phyloP scores from a whole-genome alignment of 2,888 invertebrate genomes.

The Meteorus colon region DNA sequence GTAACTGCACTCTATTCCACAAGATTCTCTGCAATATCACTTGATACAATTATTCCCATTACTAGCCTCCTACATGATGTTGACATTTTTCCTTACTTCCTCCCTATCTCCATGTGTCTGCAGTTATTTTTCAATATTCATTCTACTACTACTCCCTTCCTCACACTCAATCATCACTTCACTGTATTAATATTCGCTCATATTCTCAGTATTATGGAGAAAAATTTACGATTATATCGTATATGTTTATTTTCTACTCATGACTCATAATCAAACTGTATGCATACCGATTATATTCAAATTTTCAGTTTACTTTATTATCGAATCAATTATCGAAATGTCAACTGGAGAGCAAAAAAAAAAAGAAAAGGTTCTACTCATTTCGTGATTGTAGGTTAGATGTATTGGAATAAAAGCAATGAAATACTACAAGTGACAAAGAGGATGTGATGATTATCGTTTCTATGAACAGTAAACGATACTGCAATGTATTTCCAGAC shows the following conservation, averaged over 20 bases:
- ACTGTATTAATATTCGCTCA: too few species aligned
- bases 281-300: too few species aligned
- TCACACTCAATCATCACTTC: too few species aligned
- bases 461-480: background rate
- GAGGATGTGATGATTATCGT: background rate
- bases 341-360: too few species aligned
- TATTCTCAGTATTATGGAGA: too few species aligned
- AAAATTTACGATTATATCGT: too few species aligned
- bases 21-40: background rate
- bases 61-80: background rate
- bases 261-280: too few species aligned
- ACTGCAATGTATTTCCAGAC: background rate
- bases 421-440: conserved; percentile 1
- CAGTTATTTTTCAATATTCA: background rate
- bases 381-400: background rate
- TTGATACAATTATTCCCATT: background rate
- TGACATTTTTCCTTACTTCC: background rate
- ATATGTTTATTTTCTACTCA: too few species aligned
- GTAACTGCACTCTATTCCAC: background rate
- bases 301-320: background rate
- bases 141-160: too few species aligned
- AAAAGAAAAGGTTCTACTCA: too few species aligned
- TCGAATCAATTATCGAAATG: too few species aligned
- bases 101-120: background rate
- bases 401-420: background rate